phyloP scores from a whole-genome alignment of 2,113 vertebrate genomes.

The Takifugu bimaculatus region DNA sequence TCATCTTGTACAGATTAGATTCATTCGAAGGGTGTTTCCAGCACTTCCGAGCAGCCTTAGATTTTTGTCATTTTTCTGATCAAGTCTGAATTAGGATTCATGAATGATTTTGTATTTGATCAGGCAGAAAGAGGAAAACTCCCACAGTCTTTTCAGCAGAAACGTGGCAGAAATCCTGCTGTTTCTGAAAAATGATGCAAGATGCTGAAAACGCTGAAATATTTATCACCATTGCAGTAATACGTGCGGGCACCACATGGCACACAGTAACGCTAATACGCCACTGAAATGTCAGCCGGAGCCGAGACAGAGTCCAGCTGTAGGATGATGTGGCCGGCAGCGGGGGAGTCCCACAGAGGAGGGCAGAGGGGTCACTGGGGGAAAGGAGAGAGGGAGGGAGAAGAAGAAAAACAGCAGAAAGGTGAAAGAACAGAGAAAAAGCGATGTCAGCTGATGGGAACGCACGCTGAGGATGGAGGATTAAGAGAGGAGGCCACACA shows the following conservation, averaged over 20 bases:
- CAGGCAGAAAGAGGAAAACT: background rate
- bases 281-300: conserved; percentile 1
- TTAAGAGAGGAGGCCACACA: background rate
- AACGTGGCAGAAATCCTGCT: conserved; percentile 7
- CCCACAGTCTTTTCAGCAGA: background rate
- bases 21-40: too few species aligned
- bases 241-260: background rate
- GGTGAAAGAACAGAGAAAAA: conserved; percentile 28
- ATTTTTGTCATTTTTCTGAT: too few species aligned
- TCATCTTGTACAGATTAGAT: too few species aligned
- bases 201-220: conserved; percentile 29
- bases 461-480: background rate
- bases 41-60: too few species aligned
- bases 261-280: conserved; percentile 13
- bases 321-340: conserved; percentile 15
- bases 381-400: conserved; percentile 25
- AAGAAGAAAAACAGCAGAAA: conserved; percentile 33
- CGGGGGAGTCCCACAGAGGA: conserved; percentile 33
- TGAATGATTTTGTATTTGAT: too few species aligned
- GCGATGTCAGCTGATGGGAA: conserved; percentile 2
- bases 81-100: too few species aligned
- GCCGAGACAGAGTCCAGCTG: conserved; percentile 46
- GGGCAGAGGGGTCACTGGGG: conserved; percentile 47
- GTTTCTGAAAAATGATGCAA: conserved; percentile 41
- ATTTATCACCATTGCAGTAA: background rate